Base-by-base conservation (phyloP, 2,113 vertebrate species). In the Rynchops niger region DNA sequence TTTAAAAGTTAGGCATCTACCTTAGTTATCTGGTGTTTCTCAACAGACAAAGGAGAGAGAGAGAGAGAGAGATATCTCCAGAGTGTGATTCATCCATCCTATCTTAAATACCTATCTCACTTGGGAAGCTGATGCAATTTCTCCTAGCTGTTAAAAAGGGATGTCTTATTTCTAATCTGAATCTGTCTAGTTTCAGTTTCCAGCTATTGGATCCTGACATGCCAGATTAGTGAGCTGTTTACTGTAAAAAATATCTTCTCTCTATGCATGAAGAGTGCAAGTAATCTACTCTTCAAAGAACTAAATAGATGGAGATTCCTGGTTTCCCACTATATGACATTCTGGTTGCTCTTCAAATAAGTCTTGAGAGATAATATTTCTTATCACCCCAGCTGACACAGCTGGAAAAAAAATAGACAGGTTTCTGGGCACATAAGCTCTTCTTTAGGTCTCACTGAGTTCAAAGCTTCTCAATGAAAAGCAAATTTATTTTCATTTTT, bases 221-320 rank as follows among this genome's bases (percentile, higher is more conserved):
- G 83, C 65, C 69, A 86, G 86, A 93, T 96, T 93, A 95, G 86
- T 82, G 83, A 94, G 77, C 61, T 93, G 83, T 92, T 97, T 97
- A 72, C 86, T 38, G 52, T 76, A 84, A 95, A 81, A 96, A 73
- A 90, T 66, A 74, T 52, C 65, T 84, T 52, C 82, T 74, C 30
- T 79, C 69, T 82, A 88, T 84, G 34, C 40, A 86, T 32, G 49
- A 86, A 82, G 47, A 84, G 69, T 52, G 40, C 40, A 71, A 91
- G 82, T 96, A 93, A 97, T 88, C 93, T 91, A 58, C 83, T 93
- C 69, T 91, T 95, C 88, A 92, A 96, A 92, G 83, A 53, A 50
- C 32, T 80, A 90, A 88, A 86, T 47, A 82, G 83, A 85, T 89
- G 83, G 70, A 87, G 83, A 88, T 93, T 84, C 82, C n/a, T 45